A percentile compares a stretch with the other conserved stretches of the same genome.
phyloP scores from a whole-genome alignment of 2,888 invertebrate species.

The Hypsopygia costalis region DNA sequence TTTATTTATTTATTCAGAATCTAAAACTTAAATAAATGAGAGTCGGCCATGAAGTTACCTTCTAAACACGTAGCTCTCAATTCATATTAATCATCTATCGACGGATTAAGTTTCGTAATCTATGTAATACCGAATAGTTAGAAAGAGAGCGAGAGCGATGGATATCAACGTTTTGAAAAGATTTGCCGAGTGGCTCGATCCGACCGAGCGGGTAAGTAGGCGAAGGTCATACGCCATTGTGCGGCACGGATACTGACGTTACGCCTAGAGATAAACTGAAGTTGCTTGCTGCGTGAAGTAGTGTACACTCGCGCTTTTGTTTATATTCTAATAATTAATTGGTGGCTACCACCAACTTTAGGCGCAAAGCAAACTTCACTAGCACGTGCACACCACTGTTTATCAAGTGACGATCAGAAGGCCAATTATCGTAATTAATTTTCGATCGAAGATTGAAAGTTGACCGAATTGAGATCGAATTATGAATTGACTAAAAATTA shows the following conservation, averaged over 20 bases:
- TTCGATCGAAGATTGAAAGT: too few species aligned
- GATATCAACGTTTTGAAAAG: constrained; percentile 58
- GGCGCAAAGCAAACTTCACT: too few species aligned
- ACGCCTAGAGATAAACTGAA: constrained; percentile 40
- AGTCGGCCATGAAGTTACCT: too few species aligned
- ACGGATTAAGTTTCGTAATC: constrained; percentile 8
- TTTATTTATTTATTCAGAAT: too few species aligned
- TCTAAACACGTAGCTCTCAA: background rate
- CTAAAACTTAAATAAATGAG: too few species aligned
- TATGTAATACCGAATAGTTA: constrained; percentile 7
- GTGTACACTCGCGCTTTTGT: background rate
- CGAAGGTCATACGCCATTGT: constrained; percentile 73
- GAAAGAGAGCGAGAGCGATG: constrained; percentile 33
- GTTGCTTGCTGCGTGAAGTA: constrained; percentile 27
- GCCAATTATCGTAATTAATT: too few species aligned
- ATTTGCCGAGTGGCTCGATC: constrained; percentile 61
- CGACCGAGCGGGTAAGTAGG: constrained; percentile 72
- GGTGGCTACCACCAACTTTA: too few species aligned
- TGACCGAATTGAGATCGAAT: too few species aligned
- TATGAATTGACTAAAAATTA: too few species aligned
- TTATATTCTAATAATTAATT: background rate
- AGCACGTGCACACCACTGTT: too few species aligned
- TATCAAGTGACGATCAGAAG: too few species aligned
- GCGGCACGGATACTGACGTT: constrained; percentile 59
- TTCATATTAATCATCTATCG: constrained; percentile 2